phyloP scores from a whole-genome alignment of 2,888 invertebrate genomes.

The Agonum fuliginosum region DNA sequence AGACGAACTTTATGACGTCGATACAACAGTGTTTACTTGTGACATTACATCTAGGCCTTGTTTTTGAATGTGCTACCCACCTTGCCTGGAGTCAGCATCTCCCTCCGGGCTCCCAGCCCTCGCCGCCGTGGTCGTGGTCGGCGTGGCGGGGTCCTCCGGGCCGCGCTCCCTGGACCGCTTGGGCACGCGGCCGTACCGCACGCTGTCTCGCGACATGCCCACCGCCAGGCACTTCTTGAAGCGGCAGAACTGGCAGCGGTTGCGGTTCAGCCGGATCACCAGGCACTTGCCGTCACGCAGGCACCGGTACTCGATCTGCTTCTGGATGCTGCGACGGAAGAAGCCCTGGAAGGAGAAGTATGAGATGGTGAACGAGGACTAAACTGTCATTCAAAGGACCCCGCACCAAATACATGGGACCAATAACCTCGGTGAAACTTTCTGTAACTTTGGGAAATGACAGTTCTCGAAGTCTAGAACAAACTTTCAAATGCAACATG shows the following conservation, averaged over 20 bases:
- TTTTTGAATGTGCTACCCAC: too few species aligned
- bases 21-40: too few species aligned
- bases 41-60: too few species aligned
- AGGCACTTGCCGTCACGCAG: constrained; percentile 95
- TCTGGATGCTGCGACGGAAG: constrained; percentile 96
- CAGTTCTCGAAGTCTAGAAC: too few species aligned
- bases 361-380: too few species aligned
- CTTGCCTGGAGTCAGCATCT: background rate
- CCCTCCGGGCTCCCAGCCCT: constrained; percentile 27
- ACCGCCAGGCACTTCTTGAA: constrained; percentile 97
- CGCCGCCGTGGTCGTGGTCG: constrained; percentile 63
- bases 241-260: constrained; percentile 96
- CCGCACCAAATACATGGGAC: too few species aligned
- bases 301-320: constrained; percentile 97
- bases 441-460: too few species aligned
- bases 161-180: constrained; percentile 91
- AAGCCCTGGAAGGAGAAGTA: constrained; percentile 82
- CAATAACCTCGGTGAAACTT: too few species aligned
- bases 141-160: constrained; percentile 72
- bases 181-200: constrained; percentile 96
- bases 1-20: too few species aligned
- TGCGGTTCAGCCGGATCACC: constrained; percentile 93
- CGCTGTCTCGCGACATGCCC: constrained; percentile 97
- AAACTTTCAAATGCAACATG: too few species aligned
- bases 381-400: background rate